Evolutionary conservation across 2,797 vertebrate species (phyloP), one percentile per base, ranked within the genome.

Genomic region (Acrossocheilus wenchowensis): DNA sequence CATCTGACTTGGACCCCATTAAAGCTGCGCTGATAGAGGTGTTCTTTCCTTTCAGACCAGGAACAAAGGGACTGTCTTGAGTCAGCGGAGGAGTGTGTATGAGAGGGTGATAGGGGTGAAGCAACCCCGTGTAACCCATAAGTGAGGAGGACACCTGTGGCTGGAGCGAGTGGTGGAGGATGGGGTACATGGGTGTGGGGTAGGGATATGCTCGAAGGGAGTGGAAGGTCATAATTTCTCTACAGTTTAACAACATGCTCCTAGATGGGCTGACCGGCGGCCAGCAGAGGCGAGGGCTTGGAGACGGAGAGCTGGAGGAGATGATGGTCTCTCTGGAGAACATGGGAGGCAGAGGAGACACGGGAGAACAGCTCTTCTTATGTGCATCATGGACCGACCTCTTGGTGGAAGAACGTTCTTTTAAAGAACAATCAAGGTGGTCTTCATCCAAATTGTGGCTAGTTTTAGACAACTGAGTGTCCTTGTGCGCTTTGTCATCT

Each of bases 221-320:
- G n/a, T 92, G 92, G 36, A 90, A 64, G 34, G 92, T 83, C 23
- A 94, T 82, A 5, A 94, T 74, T 87, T 90, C 92, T 34, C 93
- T 90, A 81, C 92, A 94, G 90, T 92, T 93, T 45, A 92, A 88
- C 8, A 94, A 77, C 81, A 94, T 92, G 17, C 52, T 87, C 52
- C 85, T 92, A 66, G 94, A 88, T 23, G 93, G 87, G 92, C 73
- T 93, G 26, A 94, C 64, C 5, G 92, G 89, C 36, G 86, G 89
- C 94, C 93, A 95, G 88, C 91, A 88, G 77, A 90, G 87, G 60
- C 87, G 45, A 1, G 93, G 79, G 48, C 92, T 89, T 8, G 87
- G 68, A 87, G 92, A 91, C 7, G 92, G 85, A 48, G 91, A 85
- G 2, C 86, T 52, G 15, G 83, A 88, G 19, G 89, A 90, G n/a